phyloP scores from a whole-genome alignment of 2,888 invertebrate genomes.

The Archips crataeganus region DNA sequence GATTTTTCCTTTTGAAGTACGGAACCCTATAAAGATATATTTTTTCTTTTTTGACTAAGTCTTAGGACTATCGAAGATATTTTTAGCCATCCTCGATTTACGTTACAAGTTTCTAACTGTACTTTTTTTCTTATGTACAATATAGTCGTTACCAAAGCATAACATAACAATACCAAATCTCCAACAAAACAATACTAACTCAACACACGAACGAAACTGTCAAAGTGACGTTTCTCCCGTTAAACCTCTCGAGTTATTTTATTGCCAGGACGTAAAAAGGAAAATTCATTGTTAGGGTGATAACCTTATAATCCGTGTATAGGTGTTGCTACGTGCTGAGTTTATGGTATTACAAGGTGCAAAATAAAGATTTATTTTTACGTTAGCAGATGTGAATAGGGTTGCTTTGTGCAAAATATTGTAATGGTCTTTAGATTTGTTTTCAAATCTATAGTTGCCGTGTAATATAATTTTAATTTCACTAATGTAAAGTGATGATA shows the following conservation, averaged over 20 bases:
- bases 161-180: not conserved
- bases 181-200: conserved; percentile 17
- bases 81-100: too few species aligned
- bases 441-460: too few species aligned
- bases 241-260: conserved; percentile 34
- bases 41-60: too few species aligned
- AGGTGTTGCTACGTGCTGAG: conserved; percentile 38
- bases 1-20: too few species aligned
- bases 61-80: too few species aligned
- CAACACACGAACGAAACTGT: conserved; percentile 32
- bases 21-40: too few species aligned
- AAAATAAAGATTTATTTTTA: conserved; percentile 26
- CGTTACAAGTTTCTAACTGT: too few species aligned
- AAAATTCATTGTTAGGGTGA: conserved; percentile 43
- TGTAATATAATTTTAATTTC: too few species aligned
- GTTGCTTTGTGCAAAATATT: not conserved
- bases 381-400: not conserved
- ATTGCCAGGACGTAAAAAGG: conserved; percentile 40
- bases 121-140: too few species aligned
- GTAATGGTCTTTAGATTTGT: too few species aligned
- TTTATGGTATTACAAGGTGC: conserved; percentile 29
- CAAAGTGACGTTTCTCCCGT: conserved; percentile 35
- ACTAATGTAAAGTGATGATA: too few species aligned
- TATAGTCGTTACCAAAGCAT: too few species aligned
- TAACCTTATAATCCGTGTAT: conserved; percentile 41